Evolutionary conservation across 2,113 vertebrate species (phyloP), one percentile per base, ranked within the genome.

Genomic region (Gymnarchus niloticus): DNA sequence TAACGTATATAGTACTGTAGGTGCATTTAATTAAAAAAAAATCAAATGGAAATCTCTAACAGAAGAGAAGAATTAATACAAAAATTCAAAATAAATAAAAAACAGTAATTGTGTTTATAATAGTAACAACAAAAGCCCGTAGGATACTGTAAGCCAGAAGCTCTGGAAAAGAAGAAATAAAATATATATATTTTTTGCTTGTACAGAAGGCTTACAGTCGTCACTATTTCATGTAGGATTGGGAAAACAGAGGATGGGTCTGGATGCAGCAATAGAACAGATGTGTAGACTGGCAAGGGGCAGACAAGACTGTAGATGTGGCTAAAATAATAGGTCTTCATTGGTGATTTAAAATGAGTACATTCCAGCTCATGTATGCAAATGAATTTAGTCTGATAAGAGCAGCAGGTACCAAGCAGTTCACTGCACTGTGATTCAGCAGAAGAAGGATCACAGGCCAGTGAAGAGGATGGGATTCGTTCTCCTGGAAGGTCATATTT

Each of bases 301-400:
- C n/a, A 37, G 65, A 17, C 65, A 17, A 73, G 4, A 2, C 14
- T 33, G 65, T 73, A 73, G 65, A 73, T 73, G 33, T 17, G 65
- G 37, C 65, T 73, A 73, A 73, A 73, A 73, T 73, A 73, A 73
- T 73, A 73, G 65, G 65, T 73, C 65, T 73, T 73, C 33, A 73
- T 28, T 41, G 65, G 14, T 73, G 65, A 73, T 73, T 73, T 73
- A 37, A 73, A 69, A 69, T 37, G 65, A 73, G 65, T 37, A 73
- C 33, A 33, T 37, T 69, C 61, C 61, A 28, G 61, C 61, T 69
- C 12, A 12, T 12, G 61, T 14, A 73, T 73, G 65, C 65, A 73
- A 73, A 73, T 73, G 33, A 73, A 33, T 73, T 73, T 73, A 73
- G 65, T 73, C 33, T 37, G 65, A 73, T 73, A 73, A 73, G 65